Evolutionary conservation across 2,888 invertebrate species (phyloP).

Genomic region (Biston stratarius): DNA sequence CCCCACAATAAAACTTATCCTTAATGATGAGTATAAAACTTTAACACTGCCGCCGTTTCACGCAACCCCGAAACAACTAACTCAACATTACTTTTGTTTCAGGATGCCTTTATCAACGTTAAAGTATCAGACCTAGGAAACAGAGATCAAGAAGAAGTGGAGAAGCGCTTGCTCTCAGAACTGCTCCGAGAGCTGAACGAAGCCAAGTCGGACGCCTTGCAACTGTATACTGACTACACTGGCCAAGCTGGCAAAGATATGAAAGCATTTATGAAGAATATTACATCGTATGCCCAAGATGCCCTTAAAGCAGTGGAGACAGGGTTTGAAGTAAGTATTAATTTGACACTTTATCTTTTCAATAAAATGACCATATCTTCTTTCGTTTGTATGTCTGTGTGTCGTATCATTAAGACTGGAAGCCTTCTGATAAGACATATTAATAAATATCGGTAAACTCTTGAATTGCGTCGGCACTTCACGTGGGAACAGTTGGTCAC

Average conservation of each 20-base stretch:
- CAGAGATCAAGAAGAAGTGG: slow-evolving; percentile 51
- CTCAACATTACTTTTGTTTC: slow-evolving; percentile 35
- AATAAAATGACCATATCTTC: too few relatives aligned
- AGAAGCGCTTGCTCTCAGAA: slow-evolving; percentile 62
- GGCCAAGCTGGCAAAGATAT: slow-evolving; percentile 63
- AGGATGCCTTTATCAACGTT: slow-evolving; percentile 51
- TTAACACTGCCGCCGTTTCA: too few relatives aligned
- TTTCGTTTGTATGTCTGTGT: too few relatives aligned
- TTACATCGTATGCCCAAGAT: slow-evolving; percentile 58
- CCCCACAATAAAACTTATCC: too few relatives aligned
- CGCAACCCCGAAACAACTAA: not conserved
- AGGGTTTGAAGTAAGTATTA: slow-evolving; percentile 58
- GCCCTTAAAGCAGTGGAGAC: slow-evolving; percentile 48
- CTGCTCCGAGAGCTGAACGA: slow-evolving; percentile 59
- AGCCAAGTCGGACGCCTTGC: slow-evolving; percentile 63
- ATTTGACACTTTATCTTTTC: not conserved
- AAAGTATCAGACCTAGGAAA: slow-evolving; percentile 31
- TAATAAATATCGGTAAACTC: too few relatives aligned
- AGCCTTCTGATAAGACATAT: too few relatives aligned
- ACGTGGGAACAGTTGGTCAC: too few relatives aligned
- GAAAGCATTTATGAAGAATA: slow-evolving; percentile 64
- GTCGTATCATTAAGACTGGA: too few relatives aligned
- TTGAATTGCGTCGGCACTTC: too few relatives aligned
- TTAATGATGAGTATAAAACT: too few relatives aligned
- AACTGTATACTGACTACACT: slow-evolving; percentile 74